Conservation (phyloP, 2,797 vertebrate species). For the Gallirallus australis region DNA sequence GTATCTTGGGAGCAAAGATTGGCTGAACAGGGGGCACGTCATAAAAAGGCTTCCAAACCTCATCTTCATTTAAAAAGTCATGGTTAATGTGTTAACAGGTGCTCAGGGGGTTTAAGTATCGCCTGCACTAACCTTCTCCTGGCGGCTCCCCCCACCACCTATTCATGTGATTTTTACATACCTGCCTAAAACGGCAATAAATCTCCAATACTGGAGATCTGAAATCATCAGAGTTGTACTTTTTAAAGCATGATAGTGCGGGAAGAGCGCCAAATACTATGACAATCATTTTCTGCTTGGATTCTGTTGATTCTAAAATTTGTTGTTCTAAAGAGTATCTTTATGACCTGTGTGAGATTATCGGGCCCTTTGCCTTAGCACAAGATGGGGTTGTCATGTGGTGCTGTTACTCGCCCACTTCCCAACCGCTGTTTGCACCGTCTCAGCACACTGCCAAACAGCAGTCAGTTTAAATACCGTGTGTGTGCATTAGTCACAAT, state of each 20-base stretch:
- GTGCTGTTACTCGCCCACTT: neutral
- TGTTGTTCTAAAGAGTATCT: neutral
- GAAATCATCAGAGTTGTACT: neutral
- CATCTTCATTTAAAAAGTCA: neutral
- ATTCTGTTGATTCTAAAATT: neutral
- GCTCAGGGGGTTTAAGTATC: neutral
- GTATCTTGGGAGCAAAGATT: neutral
- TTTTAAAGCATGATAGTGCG: neutral
- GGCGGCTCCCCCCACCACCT: neutral
- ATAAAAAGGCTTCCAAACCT: neutral
- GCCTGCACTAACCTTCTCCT: neutral
- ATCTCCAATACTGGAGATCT: neutral
- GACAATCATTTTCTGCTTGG: neutral
- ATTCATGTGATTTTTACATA: neutral
- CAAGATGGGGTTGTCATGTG: neutral
- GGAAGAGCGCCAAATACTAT: neutral
- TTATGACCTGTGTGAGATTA: neutral
- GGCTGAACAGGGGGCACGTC: neutral
- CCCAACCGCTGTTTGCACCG: neutral
- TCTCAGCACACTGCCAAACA: neutral
- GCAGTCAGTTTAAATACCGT: neutral
- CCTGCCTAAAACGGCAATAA: neutral
- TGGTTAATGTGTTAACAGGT: neutral
- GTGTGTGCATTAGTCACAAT: neutral
- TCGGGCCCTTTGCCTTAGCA: neutral